A percentile compares a stretch with the other conserved stretches of the same genome.
Conservation (phyloP, 1,140 invertebrate genomes). For the Eumeta japonica region DNA sequence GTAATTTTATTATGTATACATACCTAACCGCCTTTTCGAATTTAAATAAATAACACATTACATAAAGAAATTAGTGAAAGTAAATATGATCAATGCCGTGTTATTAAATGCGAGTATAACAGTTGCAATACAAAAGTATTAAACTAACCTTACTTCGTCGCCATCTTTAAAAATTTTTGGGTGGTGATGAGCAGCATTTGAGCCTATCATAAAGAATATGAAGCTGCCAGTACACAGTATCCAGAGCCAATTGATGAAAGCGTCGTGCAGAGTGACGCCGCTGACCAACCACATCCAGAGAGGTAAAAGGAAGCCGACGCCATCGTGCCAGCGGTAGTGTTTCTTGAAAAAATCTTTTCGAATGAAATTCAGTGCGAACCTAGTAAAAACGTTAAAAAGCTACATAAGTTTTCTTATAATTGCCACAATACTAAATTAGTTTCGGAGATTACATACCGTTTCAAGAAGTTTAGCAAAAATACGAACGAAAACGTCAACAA, state of each 20-base stretch:
- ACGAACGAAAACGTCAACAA: constrained; percentile 24
- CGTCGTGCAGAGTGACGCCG: constrained; percentile 19
- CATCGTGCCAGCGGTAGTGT: constrained; percentile 41
- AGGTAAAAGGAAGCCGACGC: constrained; percentile 30
- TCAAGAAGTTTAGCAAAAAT: constrained; percentile 18
- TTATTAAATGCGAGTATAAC: too few species aligned
- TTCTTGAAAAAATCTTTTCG: constrained; percentile 28
- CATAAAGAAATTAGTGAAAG: too few species aligned
- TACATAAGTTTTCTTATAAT: too few species aligned
- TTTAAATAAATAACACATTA: too few species aligned
- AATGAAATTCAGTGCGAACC: too few species aligned
- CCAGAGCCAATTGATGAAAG: constrained; percentile 58
- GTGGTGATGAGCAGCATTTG: constrained; percentile 81
- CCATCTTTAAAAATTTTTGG: constrained; percentile 83
- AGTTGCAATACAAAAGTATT: too few species aligned
- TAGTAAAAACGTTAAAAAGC: too few species aligned
- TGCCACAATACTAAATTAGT: too few species aligned
- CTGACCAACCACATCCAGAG: constrained; percentile 35
- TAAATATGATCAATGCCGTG: too few species aligned
- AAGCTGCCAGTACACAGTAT: constrained; percentile 63
- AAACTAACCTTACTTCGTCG: constrained; percentile 66
- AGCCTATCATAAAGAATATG: constrained; percentile 64
- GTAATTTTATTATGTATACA: too few species aligned
- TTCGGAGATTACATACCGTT: constrained; percentile 42
- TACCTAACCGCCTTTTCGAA: too few species aligned